Base-by-base conservation (phyloP, 2,888 invertebrate species). In the Patella ulyssiponensis region DNA sequence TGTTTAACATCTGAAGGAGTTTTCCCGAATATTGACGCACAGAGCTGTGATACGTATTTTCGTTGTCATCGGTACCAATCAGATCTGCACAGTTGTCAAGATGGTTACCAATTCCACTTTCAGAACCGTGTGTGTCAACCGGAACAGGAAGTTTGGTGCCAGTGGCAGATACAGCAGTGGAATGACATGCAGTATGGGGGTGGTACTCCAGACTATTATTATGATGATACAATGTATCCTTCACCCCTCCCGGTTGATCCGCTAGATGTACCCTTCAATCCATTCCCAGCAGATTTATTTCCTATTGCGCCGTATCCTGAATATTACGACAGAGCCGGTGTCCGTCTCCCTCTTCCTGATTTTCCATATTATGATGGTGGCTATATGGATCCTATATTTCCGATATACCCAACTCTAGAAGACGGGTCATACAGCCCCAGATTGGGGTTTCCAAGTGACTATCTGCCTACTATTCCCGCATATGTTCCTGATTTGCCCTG, bases 61-160 rank as follows among this genome's bases (percentile, higher is more conserved):
- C 20, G 64, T 64, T 64, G 64, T 4, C 64, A 64, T 23, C 12
- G 23, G 11, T 64, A 23, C 14, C 20, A 23, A 23, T 23, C 64
- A 9, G 20, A 64, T 11, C 64, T 64, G 1, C 64, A 64, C 64
- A 23, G 23, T 11, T 64, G 64, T 64, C 64, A 20, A 64, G 14
- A 64, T 11, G 64, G 64, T 23, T 64, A 64, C 64, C 64, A 64
- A 64, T 64, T 64, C 20, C 64, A 64, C 23, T 64, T 23, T 64
- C 20, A 20, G 20, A 64, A 64, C 23, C 64, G 20, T 14, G 20
- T 23, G 12, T 64, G 64, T 64, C 64, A 64, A 64, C 64, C 64
- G 2, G 23, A 23, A 23, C 20, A 15, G 12, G 20, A 64, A 64
- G 64, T 64, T 23, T 23, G 20, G 11, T 64, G 64, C 14, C 64